Percentiles rank a stretch among this genome's conserved stretches.
These are phyloP conservation scores for Salminus brasiliensis DNA, from an alignment of 2,113 vertebrate genomes.

Conservation along the genomic window DNA sequence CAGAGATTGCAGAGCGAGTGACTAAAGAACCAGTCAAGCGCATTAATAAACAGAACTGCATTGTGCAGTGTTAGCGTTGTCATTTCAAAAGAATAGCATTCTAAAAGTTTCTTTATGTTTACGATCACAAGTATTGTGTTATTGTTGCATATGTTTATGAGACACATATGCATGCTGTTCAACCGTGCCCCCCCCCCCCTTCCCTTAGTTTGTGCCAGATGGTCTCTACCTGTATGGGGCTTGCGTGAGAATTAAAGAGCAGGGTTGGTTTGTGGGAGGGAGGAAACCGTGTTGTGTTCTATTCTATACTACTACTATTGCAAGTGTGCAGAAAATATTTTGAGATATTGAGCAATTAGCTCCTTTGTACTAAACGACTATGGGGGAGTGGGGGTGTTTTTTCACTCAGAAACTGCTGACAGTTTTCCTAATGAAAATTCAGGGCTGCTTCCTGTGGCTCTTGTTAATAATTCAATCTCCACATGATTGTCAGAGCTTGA, in stretches of 20 bases:
- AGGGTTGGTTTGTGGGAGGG: not conserved
- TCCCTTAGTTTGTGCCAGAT: not conserved
- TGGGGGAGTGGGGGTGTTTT: not conserved
- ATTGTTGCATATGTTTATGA: not conserved
- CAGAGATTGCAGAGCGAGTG: not conserved
- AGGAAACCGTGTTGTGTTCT: not conserved
- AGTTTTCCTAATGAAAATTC: constrained; percentile 43
- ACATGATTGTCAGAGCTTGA: constrained; percentile 46
- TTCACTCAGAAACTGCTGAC: constrained; percentile 34
- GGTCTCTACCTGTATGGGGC: constrained; percentile 8
- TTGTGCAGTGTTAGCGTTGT: not conserved
- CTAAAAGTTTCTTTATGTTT: not conserved
- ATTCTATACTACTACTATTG: not conserved
- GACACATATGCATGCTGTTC: not conserved
- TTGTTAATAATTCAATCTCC: constrained; percentile 64
- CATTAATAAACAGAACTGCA: not conserved
- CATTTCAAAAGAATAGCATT: not conserved
- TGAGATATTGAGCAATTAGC: not conserved
- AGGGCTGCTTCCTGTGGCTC: constrained; percentile 41
- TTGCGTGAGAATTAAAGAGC: not conserved
- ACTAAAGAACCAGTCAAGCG: not conserved
- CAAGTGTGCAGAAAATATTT: not conserved
- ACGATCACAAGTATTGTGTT: not conserved
- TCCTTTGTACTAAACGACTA: not conserved
- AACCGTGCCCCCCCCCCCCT: not conserved